These are phyloP conservation scores for Falco cherrug DNA, from an alignment of 2,797 vertebrate genomes.

Conservation along the genomic window DNA sequence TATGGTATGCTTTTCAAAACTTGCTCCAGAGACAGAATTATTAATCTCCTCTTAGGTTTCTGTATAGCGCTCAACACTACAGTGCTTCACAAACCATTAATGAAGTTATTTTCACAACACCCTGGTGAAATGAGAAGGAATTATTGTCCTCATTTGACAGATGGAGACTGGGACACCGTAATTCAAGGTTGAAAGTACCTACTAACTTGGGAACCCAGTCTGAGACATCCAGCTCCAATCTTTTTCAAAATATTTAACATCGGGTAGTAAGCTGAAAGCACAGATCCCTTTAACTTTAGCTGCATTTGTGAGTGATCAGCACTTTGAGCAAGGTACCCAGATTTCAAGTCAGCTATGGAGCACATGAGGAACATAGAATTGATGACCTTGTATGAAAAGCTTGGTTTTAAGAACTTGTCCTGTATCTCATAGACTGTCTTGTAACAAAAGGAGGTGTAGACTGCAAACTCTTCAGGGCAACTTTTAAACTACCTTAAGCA, in stretches of 20 bases:
- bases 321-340: neutral
- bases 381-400: neutral
- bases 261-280: neutral
- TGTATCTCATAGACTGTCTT: neutral
- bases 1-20: slow-evolving; percentile 37
- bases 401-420: neutral
- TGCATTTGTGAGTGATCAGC: neutral
- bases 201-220: neutral
- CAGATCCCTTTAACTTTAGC: neutral
- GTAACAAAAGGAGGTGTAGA: neutral
- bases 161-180: neutral
- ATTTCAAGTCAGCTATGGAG: neutral
- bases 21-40: slow-evolving; percentile 35
- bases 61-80: neutral
- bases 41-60: slow-evolving; percentile 41
- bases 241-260: neutral
- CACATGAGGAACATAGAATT: neutral
- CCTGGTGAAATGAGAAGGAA: neutral
- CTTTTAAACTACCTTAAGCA: neutral
- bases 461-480: neutral
- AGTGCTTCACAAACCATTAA: slow-evolving; percentile 33
- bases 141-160: slow-evolving; percentile 34
- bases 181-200: slow-evolving; percentile 8
- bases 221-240: neutral
- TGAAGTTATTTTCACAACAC: slow-evolving; percentile 54